phyloP scores from a whole-genome alignment of 2,113 vertebrate genomes.

The Oostethus manadensis region DNA sequence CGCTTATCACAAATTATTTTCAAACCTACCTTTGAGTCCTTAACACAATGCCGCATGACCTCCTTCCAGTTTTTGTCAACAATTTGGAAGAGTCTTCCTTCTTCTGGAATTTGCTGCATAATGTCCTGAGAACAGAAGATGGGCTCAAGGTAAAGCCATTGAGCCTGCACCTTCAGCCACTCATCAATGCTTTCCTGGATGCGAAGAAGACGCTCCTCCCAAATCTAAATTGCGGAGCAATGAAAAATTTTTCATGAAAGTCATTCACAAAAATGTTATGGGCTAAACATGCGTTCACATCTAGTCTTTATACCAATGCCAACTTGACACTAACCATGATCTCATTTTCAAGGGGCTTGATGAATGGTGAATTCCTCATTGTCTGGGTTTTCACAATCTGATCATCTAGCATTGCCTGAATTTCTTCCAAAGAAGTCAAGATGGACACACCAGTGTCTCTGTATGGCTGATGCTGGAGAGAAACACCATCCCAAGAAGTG shows the following conservation, averaged over 20 bases:
- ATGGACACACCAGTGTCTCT: slow-evolving; percentile 86
- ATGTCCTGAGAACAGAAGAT: slow-evolving; percentile 96
- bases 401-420: slow-evolving; percentile 88
- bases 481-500: slow-evolving; percentile 75
- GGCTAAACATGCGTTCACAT: not conserved
- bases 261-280: not conserved
- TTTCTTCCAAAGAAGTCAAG: slow-evolving; percentile 85
- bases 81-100: slow-evolving; percentile 84
- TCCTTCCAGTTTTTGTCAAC: slow-evolving; percentile 89
- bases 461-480: slow-evolving; percentile 78
- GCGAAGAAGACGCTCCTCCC: slow-evolving; percentile 83
- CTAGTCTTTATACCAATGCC: not conserved
- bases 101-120: slow-evolving; percentile 96
- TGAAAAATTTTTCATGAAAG: slow-evolving; percentile 1
- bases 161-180: slow-evolving; percentile 91
- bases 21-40: slow-evolving; percentile 80
- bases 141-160: slow-evolving; percentile 94
- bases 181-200: slow-evolving; percentile 93
- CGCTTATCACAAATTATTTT: too few relatives aligned
- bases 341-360: slow-evolving; percentile 87
- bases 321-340: slow-evolving; percentile 74
- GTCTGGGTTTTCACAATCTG: slow-evolving; percentile 96
- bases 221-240: slow-evolving; percentile 65
- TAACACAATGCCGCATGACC: slow-evolving; percentile 85
- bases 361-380: slow-evolving; percentile 91